These are phyloP conservation scores for Drosophila mayaguana DNA, from an alignment of 2,888 invertebrate species.

Conservation along the genomic window DNA sequence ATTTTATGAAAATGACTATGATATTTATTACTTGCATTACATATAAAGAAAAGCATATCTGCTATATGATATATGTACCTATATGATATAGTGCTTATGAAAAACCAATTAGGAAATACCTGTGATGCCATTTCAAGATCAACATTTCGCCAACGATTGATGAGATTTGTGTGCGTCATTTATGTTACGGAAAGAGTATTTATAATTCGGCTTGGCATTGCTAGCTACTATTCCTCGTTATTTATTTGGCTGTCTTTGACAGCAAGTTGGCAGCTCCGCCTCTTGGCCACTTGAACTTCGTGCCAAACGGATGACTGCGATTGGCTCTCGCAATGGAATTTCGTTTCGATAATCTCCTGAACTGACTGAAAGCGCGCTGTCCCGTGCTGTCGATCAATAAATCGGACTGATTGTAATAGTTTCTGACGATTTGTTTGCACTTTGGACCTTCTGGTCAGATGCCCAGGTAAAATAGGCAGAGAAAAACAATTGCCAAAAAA, in stretches of 20 bases:
- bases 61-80: too few relatives aligned
- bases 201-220: slow-evolving; percentile 13
- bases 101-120: too few relatives aligned
- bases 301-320: slow-evolving; percentile 52
- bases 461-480: neutral
- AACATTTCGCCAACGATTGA: too few relatives aligned
- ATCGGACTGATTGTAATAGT: slow-evolving; percentile 52
- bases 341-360: slow-evolving; percentile 48
- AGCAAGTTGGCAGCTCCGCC: slow-evolving; percentile 33
- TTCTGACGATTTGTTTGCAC: slow-evolving; percentile 21
- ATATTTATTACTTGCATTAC: neutral
- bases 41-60: neutral
- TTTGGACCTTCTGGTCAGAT: slow-evolving; percentile 18
- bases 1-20: neutral
- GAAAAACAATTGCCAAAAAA: slow-evolving; percentile 24
- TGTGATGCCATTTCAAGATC: too few relatives aligned
- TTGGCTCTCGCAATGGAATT: slow-evolving; percentile 23
- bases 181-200: neutral
- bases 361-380: slow-evolving; percentile 29
- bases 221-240: neutral
- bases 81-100: too few relatives aligned
- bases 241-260: slow-evolving; percentile 15
- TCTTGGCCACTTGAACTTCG: slow-evolving; percentile 63
- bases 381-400: slow-evolving; percentile 39
- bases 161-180: too few relatives aligned